Evolutionary conservation across 2,888 invertebrate genomes (phyloP).

Genomic region (Mesorhabditis belari): DNA sequence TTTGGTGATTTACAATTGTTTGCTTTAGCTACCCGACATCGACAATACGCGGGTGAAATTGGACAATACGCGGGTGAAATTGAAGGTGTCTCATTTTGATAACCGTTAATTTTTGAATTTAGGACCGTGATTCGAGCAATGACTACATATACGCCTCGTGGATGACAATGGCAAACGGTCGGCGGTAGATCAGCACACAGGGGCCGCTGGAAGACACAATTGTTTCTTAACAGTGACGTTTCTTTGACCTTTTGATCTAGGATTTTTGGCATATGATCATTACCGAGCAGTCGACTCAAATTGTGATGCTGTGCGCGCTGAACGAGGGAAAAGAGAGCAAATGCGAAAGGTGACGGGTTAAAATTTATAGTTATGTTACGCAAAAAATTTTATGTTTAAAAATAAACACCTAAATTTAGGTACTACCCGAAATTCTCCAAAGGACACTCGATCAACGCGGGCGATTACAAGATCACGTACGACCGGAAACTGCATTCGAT

Average conservation of each 20-base stretch:
- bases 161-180: slow-evolving; percentile 20
- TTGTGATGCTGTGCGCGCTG: slow-evolving; percentile 69
- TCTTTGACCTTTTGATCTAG: too few relatives aligned
- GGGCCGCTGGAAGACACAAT: slow-evolving; percentile 82
- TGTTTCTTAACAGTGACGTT: too few relatives aligned
- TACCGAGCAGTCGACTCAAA: slow-evolving; percentile 91
- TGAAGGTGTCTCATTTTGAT: slow-evolving; percentile 10
- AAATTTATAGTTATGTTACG: background rate
- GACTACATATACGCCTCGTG: slow-evolving; percentile 37
- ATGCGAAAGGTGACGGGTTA: background rate
- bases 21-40: slow-evolving; percentile 18
- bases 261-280: slow-evolving; percentile 99
- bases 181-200: slow-evolving; percentile 41
- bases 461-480: background rate
- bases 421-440: background rate
- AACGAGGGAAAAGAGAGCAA: slow-evolving; percentile 3
- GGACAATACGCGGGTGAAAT: slow-evolving; percentile 18
- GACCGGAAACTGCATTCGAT: background rate
- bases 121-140: slow-evolving; percentile 12
- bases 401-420: too few relatives aligned
- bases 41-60: too few relatives aligned
- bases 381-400: too few relatives aligned
- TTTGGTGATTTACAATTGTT: background rate
- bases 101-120: background rate
- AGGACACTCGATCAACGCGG: background rate